Percentiles rank a stretch among this genome's conserved stretches.
Conservation (phyloP, 2,113 vertebrate genomes). For the Sebastes schlegelii region DNA sequence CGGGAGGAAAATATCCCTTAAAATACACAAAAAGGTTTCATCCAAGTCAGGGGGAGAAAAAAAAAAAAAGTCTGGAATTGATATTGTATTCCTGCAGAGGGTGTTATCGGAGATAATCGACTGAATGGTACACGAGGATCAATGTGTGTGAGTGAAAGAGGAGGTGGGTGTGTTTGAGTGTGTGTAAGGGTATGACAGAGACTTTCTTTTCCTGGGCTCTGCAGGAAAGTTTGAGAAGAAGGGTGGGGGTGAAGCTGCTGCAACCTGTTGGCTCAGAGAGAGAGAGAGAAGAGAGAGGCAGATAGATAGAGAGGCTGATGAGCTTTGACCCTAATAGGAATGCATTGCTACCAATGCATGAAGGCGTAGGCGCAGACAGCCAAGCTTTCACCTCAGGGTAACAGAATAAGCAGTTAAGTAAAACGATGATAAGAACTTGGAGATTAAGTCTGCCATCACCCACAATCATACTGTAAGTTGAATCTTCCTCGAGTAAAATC, state of each 20-base stretch:
- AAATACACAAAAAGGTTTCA: constrained; percentile 49
- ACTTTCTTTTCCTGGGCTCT: constrained; percentile 47
- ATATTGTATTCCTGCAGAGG: constrained; percentile 41
- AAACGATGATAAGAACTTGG: constrained; percentile 25
- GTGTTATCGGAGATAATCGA: constrained; percentile 20
- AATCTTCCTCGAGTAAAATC: background rate
- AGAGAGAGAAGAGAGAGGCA: constrained; percentile 43
- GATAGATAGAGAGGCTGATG: constrained; percentile 26
- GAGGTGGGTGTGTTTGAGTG: constrained; percentile 48
- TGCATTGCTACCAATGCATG: background rate
- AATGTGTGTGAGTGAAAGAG: constrained; percentile 50
- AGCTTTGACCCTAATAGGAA: constrained; percentile 46
- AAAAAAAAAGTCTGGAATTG: constrained; percentile 24
- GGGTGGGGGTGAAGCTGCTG: constrained; percentile 72
- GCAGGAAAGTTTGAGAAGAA: constrained; percentile 68
- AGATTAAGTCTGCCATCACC: constrained; percentile 22
- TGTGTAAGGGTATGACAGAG: constrained; percentile 62
- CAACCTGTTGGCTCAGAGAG: constrained; percentile 75
- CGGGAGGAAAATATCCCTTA: constrained; percentile 19
- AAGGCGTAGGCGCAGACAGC: constrained; percentile 11
- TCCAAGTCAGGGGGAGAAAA: constrained; percentile 24
- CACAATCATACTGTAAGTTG: constrained; percentile 6
- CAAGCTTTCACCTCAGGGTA: constrained; percentile 11
- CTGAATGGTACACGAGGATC: constrained; percentile 23
- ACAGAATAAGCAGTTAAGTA: background rate